Evolutionary conservation across 2,888 invertebrate species (phyloP), one percentile per base, ranked within the genome.

Genomic region (Nomada hirtipes): DNA sequence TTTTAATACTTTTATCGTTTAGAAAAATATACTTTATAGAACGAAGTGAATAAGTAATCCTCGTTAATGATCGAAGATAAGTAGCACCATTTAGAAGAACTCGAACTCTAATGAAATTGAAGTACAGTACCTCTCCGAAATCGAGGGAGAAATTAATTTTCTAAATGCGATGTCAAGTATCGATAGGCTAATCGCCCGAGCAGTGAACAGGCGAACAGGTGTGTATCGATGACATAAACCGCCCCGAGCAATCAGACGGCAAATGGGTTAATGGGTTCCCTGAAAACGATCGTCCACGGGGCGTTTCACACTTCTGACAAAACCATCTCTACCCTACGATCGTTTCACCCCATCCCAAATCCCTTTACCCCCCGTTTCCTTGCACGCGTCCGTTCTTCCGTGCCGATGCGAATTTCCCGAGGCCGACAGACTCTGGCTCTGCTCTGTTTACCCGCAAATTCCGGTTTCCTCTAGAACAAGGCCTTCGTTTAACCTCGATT

Each of bases 241-340:
- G 74, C 76, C 73, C 72, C 61, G 50, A 77, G 86, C 79, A 82
- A 85, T 79, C 82, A 76, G 53, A 68, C 72, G 65, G 85, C 84
- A 88, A 90, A 90, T 87, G 84, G 90, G 90, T 89, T 90, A 90
- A 90, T 87, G 83, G 85, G 83, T 70, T 82, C 67, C 73, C 86
- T 75, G 83, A 85, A 89, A 89, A 87, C 85, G 80, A 68, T 81
- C 68, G 67, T 67, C 60, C 76, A 72, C 55, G 65, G 69, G 68
- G 29, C 67, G 76, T 59, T 81, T 71, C 82, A 42, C 78, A 50
- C 64, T 75, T 69, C 63, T 44, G 60, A 57, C 72, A 64, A 53
- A 74, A 61, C 42, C 44, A 9, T 20, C 15, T 47, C 53, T 23
- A 59, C 13, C 23, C 18, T 13, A 1, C 61, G 11, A 26, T 26